Percentiles rank a stretch among this genome's conserved stretches.
These are phyloP conservation scores for Polymixis flavicincta DNA, from an alignment of 2,888 invertebrate genomes.

Conservation along the genomic window DNA sequence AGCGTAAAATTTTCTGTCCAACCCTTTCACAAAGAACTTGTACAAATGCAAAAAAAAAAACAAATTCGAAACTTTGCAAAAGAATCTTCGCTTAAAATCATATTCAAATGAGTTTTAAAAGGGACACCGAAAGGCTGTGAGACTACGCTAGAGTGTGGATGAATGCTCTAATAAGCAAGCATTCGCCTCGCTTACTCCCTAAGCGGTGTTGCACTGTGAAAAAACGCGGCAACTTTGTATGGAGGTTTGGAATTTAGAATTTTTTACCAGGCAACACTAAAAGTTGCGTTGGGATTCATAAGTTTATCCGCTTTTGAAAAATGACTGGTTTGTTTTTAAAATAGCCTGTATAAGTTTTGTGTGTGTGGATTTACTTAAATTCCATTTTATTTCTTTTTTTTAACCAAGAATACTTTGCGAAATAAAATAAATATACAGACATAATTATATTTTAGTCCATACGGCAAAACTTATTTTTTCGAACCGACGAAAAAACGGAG, in stretches of 20 bases:
- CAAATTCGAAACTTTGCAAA: slow-evolving; percentile 12
- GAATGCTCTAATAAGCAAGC: slow-evolving; percentile 69
- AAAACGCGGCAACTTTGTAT: slow-evolving; percentile 42
- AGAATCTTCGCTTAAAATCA: slow-evolving; percentile 40
- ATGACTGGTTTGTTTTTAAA: slow-evolving; percentile 18
- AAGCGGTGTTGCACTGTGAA: slow-evolving; percentile 63
- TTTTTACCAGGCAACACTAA: slow-evolving; percentile 37
- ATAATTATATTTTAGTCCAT: neutral
- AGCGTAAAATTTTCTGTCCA: neutral
- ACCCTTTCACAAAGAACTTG: slow-evolving; percentile 5
- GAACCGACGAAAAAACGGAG: too few species aligned
- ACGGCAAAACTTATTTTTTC: neutral
- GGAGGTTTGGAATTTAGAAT: slow-evolving; percentile 19
- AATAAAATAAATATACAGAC: neutral
- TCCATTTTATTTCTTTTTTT: neutral
- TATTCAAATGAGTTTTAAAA: slow-evolving; percentile 56
- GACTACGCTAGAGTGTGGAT: slow-evolving; percentile 59
- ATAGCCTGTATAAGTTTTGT: neutral
- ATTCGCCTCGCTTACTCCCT: slow-evolving; percentile 55
- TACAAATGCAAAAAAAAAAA: slow-evolving; percentile 46
- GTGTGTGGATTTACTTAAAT: neutral
- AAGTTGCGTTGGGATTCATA: slow-evolving; percentile 42
- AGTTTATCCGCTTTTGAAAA: slow-evolving; percentile 18
- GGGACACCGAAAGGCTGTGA: slow-evolving; percentile 39
- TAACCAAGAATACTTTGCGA: neutral